Conservation (phyloP, 1,140 invertebrate genomes). For the Mamestra configurata region DNA sequence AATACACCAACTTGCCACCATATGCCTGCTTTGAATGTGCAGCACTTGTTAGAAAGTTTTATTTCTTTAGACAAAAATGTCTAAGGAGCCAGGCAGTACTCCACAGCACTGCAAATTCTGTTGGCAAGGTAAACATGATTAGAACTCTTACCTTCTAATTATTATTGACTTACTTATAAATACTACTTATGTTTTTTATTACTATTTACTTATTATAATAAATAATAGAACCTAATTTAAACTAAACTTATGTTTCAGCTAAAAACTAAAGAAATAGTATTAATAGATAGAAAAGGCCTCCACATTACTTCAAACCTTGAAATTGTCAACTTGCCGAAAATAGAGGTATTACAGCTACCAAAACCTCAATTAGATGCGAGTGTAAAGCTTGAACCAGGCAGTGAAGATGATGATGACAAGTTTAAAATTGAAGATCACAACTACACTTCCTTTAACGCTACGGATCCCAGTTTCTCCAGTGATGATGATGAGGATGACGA, state of each 20-base stretch:
- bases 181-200: too few relatives aligned
- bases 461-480: slow-evolving; percentile 19
- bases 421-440: slow-evolving; percentile 41
- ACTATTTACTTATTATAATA: too few relatives aligned
- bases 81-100: slow-evolving; percentile 68
- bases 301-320: not conserved
- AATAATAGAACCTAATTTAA: too few relatives aligned
- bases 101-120: slow-evolving; percentile 58
- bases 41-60: slow-evolving; percentile 69
- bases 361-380: too few relatives aligned
- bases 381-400: not conserved
- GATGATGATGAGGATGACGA: slow-evolving; percentile 45
- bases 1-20: slow-evolving; percentile 58
- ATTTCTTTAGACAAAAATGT: slow-evolving; percentile 70
- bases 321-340: not conserved
- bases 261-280: not conserved
- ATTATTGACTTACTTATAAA: too few relatives aligned
- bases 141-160: not conserved
- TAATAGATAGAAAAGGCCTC: slow-evolving; percentile 11
- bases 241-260: not conserved
- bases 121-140: slow-evolving; percentile 63
- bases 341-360: not conserved
- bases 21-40: slow-evolving; percentile 75
- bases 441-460: not conserved
- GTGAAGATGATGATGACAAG: not conserved